phyloP scores from a whole-genome alignment of 2,797 vertebrate species.

The Anomalospiza imberbis region DNA sequence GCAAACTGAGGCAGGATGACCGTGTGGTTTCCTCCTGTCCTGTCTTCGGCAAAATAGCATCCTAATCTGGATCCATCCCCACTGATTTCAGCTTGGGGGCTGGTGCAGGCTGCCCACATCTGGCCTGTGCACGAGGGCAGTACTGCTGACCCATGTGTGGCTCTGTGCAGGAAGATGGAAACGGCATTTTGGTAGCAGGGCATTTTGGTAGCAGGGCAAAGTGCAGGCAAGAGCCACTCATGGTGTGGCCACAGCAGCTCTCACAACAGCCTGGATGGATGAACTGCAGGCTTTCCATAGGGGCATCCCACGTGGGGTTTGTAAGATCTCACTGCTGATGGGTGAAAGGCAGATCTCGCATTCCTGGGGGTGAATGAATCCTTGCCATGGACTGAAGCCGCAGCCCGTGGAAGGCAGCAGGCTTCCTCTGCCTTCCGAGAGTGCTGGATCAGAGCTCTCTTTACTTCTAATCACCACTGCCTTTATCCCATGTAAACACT shows the following conservation, averaged over 20 bases:
- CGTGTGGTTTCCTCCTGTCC: rapidly evolving
- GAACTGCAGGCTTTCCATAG: background rate
- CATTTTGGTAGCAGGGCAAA: background rate
- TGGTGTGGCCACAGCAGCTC: background rate
- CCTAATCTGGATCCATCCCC: background rate
- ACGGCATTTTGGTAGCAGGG: background rate
- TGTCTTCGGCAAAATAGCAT: background rate
- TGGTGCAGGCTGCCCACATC: background rate
- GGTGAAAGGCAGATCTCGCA: background rate
- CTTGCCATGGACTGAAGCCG: background rate
- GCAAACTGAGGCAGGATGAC: background rate
- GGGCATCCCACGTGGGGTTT: background rate
- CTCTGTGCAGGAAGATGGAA: background rate
- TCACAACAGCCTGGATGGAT: background rate
- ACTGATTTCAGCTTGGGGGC: background rate
- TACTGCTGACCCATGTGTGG: rapidly evolving
- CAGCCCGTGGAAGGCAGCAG: background rate
- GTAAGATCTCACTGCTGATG: background rate
- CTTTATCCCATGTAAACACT: background rate
- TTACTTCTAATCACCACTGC: background rate
- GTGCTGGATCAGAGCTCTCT: background rate
- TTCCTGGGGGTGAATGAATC: background rate
- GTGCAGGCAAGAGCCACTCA: rapidly evolving
- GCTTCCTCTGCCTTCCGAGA: background rate
- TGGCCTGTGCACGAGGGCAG: rapidly evolving